Percentiles rank a stretch among this genome's conserved stretches.
phyloP scores from a whole-genome alignment of 2,113 vertebrate species.

The Mohoua ochrocephala region DNA sequence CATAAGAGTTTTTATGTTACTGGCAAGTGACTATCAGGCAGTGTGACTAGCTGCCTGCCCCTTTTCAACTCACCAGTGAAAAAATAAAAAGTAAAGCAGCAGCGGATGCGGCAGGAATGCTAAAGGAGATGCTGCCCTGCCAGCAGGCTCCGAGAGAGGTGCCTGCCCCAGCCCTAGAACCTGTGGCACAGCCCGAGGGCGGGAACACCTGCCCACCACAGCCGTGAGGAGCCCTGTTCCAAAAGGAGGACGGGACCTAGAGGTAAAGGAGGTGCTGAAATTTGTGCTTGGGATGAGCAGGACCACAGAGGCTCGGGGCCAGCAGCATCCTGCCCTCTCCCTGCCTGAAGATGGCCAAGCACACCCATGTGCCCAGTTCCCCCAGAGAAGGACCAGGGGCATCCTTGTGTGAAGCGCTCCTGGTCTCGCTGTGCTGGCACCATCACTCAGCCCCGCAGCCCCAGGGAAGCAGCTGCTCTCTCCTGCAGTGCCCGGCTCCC shows the following conservation, averaged over 20 bases:
- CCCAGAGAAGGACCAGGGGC: background rate
- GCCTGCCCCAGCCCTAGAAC: background rate
- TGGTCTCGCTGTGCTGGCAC: fast-evolving
- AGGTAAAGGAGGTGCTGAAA: background rate
- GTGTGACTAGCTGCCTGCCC: background rate
- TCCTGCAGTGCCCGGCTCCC: background rate
- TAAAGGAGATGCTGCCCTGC: background rate
- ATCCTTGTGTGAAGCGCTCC: fast-evolving
- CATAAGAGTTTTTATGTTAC: slow-evolving; percentile 7
- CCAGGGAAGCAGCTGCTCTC: background rate
- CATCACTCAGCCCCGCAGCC: fast-evolving
- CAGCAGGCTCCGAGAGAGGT: background rate
- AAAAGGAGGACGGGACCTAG: background rate
- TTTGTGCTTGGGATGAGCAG: background rate
- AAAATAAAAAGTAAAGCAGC: background rate
- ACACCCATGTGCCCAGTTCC: fast-evolving
- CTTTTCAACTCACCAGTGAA: background rate
- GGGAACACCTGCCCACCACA: background rate
- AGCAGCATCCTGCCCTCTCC: background rate
- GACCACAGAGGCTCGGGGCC: background rate
- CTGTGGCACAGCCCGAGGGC: fast-evolving
- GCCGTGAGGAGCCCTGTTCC: fast-evolving
- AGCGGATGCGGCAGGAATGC: background rate
- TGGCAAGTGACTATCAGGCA: slow-evolving; percentile 41
- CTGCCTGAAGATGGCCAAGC: background rate